Conservation (phyloP, 2,888 invertebrate genomes). For the Spilarctia lutea region DNA sequence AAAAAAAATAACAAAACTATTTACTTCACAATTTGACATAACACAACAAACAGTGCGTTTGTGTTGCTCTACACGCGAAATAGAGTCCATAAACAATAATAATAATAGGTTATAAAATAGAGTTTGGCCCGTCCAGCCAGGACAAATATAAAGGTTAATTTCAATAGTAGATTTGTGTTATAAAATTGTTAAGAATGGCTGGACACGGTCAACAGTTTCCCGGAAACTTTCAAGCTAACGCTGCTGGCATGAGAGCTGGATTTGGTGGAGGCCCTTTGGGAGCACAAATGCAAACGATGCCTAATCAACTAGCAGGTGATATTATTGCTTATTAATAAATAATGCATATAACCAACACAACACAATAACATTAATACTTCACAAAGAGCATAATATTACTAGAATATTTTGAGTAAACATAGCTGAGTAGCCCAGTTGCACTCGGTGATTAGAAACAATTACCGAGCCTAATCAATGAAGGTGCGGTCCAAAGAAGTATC, state of each 20-base stretch:
- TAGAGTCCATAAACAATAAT: too few species aligned
- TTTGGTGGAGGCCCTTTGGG: slow-evolving; percentile 87
- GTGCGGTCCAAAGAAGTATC: too few species aligned
- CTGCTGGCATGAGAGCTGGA: slow-evolving; percentile 88
- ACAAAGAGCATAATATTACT: neutral
- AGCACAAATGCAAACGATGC: slow-evolving; percentile 87
- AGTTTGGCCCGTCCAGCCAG: neutral
- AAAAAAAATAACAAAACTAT: too few species aligned
- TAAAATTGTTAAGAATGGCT: slow-evolving; percentile 81
- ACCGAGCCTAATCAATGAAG: too few species aligned
- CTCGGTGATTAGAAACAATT: too few species aligned
- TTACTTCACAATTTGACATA: too few species aligned
- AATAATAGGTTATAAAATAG: neutral
- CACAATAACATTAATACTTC: too few species aligned
- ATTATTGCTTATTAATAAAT: neutral
- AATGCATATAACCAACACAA: neutral
- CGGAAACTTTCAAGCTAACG: slow-evolving; percentile 88
- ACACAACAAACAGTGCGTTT: neutral
- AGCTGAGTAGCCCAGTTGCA: too few species aligned
- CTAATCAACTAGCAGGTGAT: slow-evolving; percentile 86
- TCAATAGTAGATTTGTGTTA: neutral
- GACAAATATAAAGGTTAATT: neutral
- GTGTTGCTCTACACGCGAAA: too few species aligned
- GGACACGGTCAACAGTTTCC: slow-evolving; percentile 91
- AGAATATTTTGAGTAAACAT: too few species aligned